These are phyloP conservation scores for Eudyptes chrysolophus DNA, from an alignment of 2,113 vertebrate genomes.

Conservation along the genomic window DNA sequence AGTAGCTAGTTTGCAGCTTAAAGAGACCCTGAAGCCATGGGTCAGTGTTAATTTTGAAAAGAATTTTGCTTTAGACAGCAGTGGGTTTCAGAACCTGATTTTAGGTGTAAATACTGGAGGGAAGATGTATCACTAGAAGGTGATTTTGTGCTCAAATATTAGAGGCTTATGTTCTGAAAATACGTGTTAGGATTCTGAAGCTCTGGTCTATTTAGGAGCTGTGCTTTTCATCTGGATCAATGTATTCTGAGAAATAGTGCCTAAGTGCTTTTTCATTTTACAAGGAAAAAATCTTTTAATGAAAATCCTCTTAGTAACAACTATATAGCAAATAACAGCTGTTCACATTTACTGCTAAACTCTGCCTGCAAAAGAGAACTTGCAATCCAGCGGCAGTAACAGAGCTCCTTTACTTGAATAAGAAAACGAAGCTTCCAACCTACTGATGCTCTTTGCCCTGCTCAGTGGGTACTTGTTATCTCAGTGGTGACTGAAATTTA, in stretches of 20 bases:
- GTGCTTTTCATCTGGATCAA: neutral
- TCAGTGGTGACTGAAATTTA: slow-evolving; percentile 1
- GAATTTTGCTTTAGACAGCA: neutral
- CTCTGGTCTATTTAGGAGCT: neutral
- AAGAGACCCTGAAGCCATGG: neutral
- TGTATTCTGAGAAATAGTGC: neutral
- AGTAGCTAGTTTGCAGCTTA: neutral
- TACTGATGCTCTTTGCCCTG: neutral
- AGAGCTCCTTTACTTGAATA: neutral
- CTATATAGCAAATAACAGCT: neutral
- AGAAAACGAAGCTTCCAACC: neutral
- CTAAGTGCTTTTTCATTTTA: neutral
- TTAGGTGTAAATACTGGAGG: neutral
- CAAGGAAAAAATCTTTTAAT: neutral
- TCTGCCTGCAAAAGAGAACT: neutral
- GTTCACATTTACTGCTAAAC: neutral
- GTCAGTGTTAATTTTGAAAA: neutral
- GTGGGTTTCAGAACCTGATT: neutral
- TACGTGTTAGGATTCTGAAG: neutral
- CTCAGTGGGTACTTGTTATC: neutral
- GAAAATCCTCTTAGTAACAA: neutral
- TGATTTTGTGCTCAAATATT: neutral
- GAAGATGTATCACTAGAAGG: neutral
- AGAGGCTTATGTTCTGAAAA: neutral
- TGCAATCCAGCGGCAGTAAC: neutral